Percentiles rank a stretch among this genome's conserved stretches.
These are phyloP conservation scores for Catamblyrhynchus diadema DNA, from an alignment of 2,797 vertebrate genomes.

Conservation along the genomic window DNA sequence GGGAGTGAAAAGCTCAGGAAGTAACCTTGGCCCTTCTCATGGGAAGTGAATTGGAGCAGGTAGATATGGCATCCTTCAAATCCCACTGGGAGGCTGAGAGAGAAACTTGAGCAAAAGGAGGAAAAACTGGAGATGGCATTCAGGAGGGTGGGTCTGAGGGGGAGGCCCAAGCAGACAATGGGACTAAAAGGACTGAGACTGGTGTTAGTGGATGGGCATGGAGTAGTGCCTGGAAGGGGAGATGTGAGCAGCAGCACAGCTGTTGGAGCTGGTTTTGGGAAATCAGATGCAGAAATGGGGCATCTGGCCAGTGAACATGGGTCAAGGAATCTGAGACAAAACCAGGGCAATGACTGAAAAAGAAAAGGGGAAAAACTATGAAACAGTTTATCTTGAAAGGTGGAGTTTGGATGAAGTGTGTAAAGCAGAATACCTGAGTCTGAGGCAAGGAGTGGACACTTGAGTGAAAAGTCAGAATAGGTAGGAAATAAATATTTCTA, in stretches of 20 bases:
- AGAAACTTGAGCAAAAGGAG: background rate
- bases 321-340: background rate
- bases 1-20: background rate
- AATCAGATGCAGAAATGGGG: background rate
- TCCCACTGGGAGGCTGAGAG: background rate
- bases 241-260: background rate
- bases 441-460: background rate
- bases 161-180: background rate
- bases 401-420: background rate
- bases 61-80: background rate
- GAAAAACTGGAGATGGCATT: background rate
- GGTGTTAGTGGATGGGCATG: fast-evolving
- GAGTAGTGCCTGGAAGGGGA: background rate
- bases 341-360: background rate
- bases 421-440: background rate
- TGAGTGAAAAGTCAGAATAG: background rate
- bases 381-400: background rate
- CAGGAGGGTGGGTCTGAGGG: background rate
- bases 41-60: background rate
- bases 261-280: background rate
- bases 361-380: background rate
- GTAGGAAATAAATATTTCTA: background rate
- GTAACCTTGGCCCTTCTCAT: background rate
- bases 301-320: background rate
- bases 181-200: fast-evolving